Evolutionary conservation across 2,113 vertebrate species (phyloP), one percentile per base, ranked within the genome.

Genomic region (Callithrix jacchus): DNA sequence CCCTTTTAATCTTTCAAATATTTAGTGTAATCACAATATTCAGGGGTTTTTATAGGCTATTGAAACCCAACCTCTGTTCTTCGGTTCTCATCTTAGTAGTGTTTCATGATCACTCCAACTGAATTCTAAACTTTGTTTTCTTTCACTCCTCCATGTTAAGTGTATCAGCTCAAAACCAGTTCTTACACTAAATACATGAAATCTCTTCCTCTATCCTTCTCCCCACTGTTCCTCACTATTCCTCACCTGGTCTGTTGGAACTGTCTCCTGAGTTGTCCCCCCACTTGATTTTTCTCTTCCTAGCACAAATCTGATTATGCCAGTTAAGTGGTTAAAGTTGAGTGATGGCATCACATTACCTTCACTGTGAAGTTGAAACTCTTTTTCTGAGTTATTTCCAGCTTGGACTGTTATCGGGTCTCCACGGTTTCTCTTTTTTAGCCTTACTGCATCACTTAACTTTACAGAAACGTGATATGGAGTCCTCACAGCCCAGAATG

Each of bases 171-270:
- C 18, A n/a, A 23, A 84, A 35, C 30, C 30, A 74, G 17, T 49
- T 77, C 37, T 66, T 5, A n/a, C 10, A 27, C 45, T 86, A 21
- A 66, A 17, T 30, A 17, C 4, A 0, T 87, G 20, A 17, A 27
- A 40, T 21, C 16, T 17, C 52, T 27, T 49, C 9, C 14, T 23
- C 32, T 37, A 16, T 0, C 20, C 4, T 23, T 14, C 3, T 70
- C 2, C 10, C 8, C 16, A 7, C 37, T 47, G 0, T 13, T 61
- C 58, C 13, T 8, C 12, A 6, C 42, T 47, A 0, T 17, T 74
- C 56, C 8, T 35, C 74, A 79, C 16, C 2, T 54, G 23, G 17
- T 54, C 42, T 84, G 1, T 79, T 52, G 23, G 56, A 45, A 71
- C 37, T 40, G 8, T 61, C 21, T 91, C 11, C 80, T 37, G 27